These are phyloP conservation scores for Corythaeola cristata DNA, from an alignment of 2,113 vertebrate genomes.

Conservation along the genomic window DNA sequence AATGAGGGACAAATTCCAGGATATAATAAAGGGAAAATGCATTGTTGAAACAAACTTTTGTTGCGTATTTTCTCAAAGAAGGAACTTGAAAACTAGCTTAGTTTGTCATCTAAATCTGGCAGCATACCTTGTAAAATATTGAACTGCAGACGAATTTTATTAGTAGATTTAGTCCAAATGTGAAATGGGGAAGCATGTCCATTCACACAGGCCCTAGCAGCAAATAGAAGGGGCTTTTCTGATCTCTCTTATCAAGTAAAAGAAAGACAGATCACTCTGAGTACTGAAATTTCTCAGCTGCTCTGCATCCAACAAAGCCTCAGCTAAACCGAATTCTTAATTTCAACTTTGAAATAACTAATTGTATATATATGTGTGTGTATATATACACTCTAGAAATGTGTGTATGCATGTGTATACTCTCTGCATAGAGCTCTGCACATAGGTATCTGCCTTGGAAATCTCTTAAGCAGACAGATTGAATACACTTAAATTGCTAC, in stretches of 20 bases:
- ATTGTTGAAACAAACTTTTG: not conserved
- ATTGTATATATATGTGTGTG: not conserved
- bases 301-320: not conserved
- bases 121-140: not conserved
- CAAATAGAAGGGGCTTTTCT: not conserved
- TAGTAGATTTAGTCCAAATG: not conserved
- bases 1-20: not conserved
- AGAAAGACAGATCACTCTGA: not conserved
- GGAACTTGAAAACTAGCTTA: not conserved
- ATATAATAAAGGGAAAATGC: not conserved
- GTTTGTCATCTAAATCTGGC: not conserved
- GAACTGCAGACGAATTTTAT: not conserved
- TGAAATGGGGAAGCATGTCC: not conserved
- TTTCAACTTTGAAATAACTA: not conserved
- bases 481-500: slow-evolving; percentile 1
- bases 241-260: not conserved
- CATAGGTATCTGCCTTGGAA: not conserved
- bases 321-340: not conserved
- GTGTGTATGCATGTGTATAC: not conserved
- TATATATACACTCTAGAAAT: not conserved
- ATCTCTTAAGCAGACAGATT: not conserved
- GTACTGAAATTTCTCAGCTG: not conserved
- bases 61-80: not conserved
- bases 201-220: not conserved
- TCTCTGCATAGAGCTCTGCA: not conserved